Evolutionary conservation across 2,888 invertebrate genomes (phyloP), one percentile per base, ranked within the genome.

Genomic region (Andricus quercusramuli): DNA sequence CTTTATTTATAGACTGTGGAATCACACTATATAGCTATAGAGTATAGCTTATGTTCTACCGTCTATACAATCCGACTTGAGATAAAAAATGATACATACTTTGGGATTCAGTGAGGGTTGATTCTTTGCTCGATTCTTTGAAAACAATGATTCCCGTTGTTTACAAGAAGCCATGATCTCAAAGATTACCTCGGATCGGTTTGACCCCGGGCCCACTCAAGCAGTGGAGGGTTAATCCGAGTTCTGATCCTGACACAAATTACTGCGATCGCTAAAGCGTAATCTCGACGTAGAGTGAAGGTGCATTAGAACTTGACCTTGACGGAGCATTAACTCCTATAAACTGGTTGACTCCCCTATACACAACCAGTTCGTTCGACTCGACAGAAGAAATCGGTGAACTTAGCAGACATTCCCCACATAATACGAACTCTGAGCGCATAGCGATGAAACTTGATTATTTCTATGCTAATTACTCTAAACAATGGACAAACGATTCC

Each of bases 281-380:
- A 56, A 70, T 70, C n/a, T 51, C 51, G 29, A 32, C 68, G 32
- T 29, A 15, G 25, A 74, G 56, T 74, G 74, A 74, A 74, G 56
- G 74, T 74, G 74, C 74, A 74, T 74, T 74, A 74, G 74, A 74
- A 74, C 74, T 74, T 74, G 74, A 74, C 74, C 74, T 74, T 74
- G 74, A 37, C 70, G 56, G 70, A 74, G 70, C 70, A 74, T 74
- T 74, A 74, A 74, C 70, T 74, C 70, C 70, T 74, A 68, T 68
- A 56, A 70, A 74, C 74, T 74, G 74, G 74, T 74, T 74, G 74
- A 51, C 74, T 74, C 74, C 51, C 29, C 44, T 68, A 25, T 68
- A 25, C 68, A 41, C 68, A 47, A 47, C 44, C 22, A 44, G 56
- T 51, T 56, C 51, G 32, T 56, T 56, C 51, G 56, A 74, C 74